Evolutionary conservation across 2,888 invertebrate species (phyloP).

Genomic region (Meiosimyza decipiens): DNA sequence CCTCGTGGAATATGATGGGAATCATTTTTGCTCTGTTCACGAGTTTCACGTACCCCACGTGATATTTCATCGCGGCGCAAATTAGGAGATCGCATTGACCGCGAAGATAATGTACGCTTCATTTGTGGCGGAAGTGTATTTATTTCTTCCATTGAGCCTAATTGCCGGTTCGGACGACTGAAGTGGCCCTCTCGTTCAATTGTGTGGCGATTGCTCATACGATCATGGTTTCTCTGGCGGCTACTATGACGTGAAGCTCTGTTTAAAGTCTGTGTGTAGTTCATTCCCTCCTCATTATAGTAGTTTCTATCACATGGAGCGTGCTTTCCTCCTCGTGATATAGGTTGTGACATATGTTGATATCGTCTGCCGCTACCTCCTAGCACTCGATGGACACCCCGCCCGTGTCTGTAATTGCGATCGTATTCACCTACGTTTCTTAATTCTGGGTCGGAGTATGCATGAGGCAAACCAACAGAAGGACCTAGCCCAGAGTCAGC

Average conservation of each 20-base stretch:
- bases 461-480: slow-evolving; percentile 71
- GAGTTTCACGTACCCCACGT: slow-evolving; percentile 36
- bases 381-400: slow-evolving; percentile 42
- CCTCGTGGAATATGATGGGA: slow-evolving; percentile 48
- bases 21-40: slow-evolving; percentile 35
- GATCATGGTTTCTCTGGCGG: slow-evolving; percentile 55
- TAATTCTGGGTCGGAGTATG: slow-evolving; percentile 80
- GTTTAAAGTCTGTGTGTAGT: slow-evolving; percentile 54
- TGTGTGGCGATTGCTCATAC: slow-evolving; percentile 66
- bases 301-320: slow-evolving; percentile 51
- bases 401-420: slow-evolving; percentile 55
- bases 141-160: slow-evolving; percentile 59
- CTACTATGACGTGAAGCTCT: slow-evolving; percentile 59
- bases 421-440: slow-evolving; percentile 53
- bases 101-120: slow-evolving; percentile 60
- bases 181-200: slow-evolving; percentile 69
- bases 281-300: slow-evolving; percentile 45
- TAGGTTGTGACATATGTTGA: slow-evolving; percentile 29
- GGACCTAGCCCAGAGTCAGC: slow-evolving; percentile 72
- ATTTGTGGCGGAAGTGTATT: slow-evolving; percentile 50
- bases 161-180: slow-evolving; percentile 56
- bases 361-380: slow-evolving; percentile 38
- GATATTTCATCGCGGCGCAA: slow-evolving; percentile 44
- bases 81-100: slow-evolving; percentile 57
- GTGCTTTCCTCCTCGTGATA: slow-evolving; percentile 44